phyloP scores from a whole-genome alignment of 2,113 vertebrate genomes.

The Onychostoma macrolepis region DNA sequence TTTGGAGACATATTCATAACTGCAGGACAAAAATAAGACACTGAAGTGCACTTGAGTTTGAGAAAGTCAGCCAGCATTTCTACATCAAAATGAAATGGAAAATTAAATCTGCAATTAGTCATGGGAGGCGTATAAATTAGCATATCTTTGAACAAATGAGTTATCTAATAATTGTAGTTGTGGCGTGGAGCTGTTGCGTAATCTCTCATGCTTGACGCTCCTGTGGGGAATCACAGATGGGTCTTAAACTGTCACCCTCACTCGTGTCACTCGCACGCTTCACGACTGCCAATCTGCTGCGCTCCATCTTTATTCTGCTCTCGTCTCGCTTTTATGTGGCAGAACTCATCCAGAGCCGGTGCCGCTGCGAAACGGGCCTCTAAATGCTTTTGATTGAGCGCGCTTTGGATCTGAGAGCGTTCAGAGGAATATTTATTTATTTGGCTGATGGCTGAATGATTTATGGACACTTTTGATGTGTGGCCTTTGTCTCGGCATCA shows the following conservation, averaged over 20 bases:
- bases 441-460: slow-evolving; percentile 24
- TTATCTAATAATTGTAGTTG: slow-evolving; percentile 40
- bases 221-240: slow-evolving; percentile 18
- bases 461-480: slow-evolving; percentile 15
- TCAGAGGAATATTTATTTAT: slow-evolving; percentile 22
- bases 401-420: not conserved
- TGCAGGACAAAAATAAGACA: not conserved
- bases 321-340: slow-evolving; percentile 23
- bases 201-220: slow-evolving; percentile 33
- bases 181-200: not conserved
- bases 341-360: not conserved
- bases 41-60: not conserved
- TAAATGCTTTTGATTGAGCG: slow-evolving; percentile 10
- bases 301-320: slow-evolving; percentile 12
- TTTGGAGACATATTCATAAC: not conserved
- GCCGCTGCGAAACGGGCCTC: not conserved
- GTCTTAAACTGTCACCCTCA: not conserved
- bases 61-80: slow-evolving; percentile 13
- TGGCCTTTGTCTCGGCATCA: slow-evolving; percentile 12
- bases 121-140: slow-evolving; percentile 49
- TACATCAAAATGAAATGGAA: slow-evolving; percentile 42
- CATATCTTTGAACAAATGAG: slow-evolving; percentile 51
- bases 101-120: slow-evolving; percentile 53
- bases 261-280: slow-evolving; percentile 19
- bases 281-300: slow-evolving; percentile 1